Percentiles rank a stretch among this genome's conserved stretches.
Evolutionary conservation across 2,888 invertebrate species (phyloP).

Genomic region (Craniophora ligustri): DNA sequence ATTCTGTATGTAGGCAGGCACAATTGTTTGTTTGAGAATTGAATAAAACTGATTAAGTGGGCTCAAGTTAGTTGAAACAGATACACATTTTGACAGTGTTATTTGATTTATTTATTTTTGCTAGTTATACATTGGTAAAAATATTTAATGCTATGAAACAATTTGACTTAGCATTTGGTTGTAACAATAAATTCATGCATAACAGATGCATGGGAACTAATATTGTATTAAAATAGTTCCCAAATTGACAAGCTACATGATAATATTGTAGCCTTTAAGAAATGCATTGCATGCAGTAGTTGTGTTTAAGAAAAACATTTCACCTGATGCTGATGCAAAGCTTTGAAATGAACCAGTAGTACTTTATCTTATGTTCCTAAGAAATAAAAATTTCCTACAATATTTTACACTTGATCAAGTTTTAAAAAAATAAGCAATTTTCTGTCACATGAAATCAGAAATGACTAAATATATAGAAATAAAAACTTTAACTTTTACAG

Average conservation of each 20-base stretch:
- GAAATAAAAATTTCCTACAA: slow-evolving; percentile 83
- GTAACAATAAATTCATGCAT: slow-evolving; percentile 78
- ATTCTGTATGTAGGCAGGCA: too few species aligned
- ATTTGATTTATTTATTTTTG: slow-evolving; percentile 88
- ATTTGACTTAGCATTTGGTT: slow-evolving; percentile 86
- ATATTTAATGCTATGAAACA: slow-evolving; percentile 87
- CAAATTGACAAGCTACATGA: slow-evolving; percentile 62
- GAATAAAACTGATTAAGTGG: too few species aligned
- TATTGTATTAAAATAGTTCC: slow-evolving; percentile 56
- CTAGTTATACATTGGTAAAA: slow-evolving; percentile 88
- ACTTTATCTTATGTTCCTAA: slow-evolving; percentile 86
- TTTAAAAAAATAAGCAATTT: slow-evolving; percentile 72
- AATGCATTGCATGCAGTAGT: slow-evolving; percentile 67
- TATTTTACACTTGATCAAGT: slow-evolving; percentile 84
- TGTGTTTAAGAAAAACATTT: slow-evolving; percentile 61
- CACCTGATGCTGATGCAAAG: slow-evolving; percentile 75
- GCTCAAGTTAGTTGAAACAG: background rate
- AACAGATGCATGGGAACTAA: slow-evolving; percentile 72
- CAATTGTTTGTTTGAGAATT: too few species aligned
- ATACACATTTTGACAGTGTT: slow-evolving; percentile 71
- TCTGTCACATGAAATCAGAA: slow-evolving; percentile 63
- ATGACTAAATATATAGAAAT: slow-evolving; percentile 64
- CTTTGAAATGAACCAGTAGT: slow-evolving; percentile 79
- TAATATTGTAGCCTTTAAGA: slow-evolving; percentile 52
- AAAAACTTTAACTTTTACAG: slow-evolving; percentile 63